These are phyloP conservation scores for Rhogogaster chlorosoma DNA, from an alignment of 2,888 invertebrate genomes.

Conservation along the genomic window DNA sequence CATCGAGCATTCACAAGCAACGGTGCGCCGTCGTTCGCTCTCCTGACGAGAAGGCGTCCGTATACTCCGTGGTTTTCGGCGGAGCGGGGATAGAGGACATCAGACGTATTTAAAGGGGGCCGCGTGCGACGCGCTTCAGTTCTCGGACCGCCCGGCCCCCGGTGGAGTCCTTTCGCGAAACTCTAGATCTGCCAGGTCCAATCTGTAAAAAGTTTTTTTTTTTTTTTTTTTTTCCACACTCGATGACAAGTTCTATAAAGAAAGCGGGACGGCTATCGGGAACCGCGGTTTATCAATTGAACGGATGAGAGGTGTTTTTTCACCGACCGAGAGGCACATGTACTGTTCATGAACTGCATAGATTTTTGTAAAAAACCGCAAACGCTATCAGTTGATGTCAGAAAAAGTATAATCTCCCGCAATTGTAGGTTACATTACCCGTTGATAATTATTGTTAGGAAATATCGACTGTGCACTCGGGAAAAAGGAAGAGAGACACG, in stretches of 20 bases:
- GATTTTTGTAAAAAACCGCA: background rate
- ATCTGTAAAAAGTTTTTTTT: background rate
- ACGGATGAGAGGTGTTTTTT: background rate
- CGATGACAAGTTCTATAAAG: background rate
- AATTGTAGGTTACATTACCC: background rate
- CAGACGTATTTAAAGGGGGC: constrained; percentile 72
- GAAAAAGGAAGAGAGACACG: background rate
- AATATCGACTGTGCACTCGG: background rate
- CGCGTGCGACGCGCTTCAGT: constrained; percentile 71
- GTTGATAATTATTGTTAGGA: background rate
- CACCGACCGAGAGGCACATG: background rate
- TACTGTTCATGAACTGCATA: background rate
- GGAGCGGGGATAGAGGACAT: constrained; percentile 57
- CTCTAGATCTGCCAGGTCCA: background rate
- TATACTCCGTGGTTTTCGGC: constrained; percentile 42
- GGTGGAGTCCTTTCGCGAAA: constrained; percentile 53
- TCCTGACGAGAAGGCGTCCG: constrained; percentile 41
- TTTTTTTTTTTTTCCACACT: background rate
- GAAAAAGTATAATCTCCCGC: background rate
- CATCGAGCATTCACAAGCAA: constrained; percentile 20
- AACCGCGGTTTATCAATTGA: background rate
- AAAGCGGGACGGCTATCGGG: background rate
- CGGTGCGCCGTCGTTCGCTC: constrained; percentile 25
- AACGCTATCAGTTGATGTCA: background rate
- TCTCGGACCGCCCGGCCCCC: constrained; percentile 60